These are phyloP conservation scores for Incurvaria masculella DNA, from an alignment of 2,888 invertebrate species.

Conservation along the genomic window DNA sequence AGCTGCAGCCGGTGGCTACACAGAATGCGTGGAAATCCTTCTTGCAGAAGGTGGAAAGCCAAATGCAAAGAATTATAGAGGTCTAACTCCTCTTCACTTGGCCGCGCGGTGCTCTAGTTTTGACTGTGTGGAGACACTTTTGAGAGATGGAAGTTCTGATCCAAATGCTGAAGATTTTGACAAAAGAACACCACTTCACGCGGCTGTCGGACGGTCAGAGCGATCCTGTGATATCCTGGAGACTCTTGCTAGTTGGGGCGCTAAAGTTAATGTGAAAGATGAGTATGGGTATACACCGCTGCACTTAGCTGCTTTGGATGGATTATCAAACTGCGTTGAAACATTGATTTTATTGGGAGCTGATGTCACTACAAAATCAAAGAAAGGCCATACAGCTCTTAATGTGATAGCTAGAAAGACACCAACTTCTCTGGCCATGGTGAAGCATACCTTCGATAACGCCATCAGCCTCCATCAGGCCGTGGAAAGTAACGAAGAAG, in stretches of 20 bases:
- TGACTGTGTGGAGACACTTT: slow-evolving; percentile 74
- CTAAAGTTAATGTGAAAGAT: slow-evolving; percentile 79
- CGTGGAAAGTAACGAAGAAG: slow-evolving; percentile 74
- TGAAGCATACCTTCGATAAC: slow-evolving; percentile 74
- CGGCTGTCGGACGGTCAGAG: slow-evolving; percentile 75
- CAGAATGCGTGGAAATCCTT: slow-evolving; percentile 75
- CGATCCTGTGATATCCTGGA: slow-evolving; percentile 78
- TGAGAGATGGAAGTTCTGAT: slow-evolving; percentile 72
- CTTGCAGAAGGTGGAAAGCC: slow-evolving; percentile 75
- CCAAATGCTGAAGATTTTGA: slow-evolving; percentile 78
- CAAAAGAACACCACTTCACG: slow-evolving; percentile 76
- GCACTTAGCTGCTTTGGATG: slow-evolving; percentile 82
- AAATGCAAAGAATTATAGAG: slow-evolving; percentile 70
- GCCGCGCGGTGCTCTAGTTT: slow-evolving; percentile 77
- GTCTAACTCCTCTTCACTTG: slow-evolving; percentile 83
- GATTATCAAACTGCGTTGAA: slow-evolving; percentile 79
- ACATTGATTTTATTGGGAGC: slow-evolving; percentile 79
- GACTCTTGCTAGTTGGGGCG: slow-evolving; percentile 72
- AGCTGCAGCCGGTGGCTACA: slow-evolving; percentile 83
- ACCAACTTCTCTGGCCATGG: slow-evolving; percentile 77
- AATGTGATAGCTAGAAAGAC: slow-evolving; percentile 83
- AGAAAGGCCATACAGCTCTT: slow-evolving; percentile 79
- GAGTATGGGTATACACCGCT: slow-evolving; percentile 82
- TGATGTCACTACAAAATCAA: slow-evolving; percentile 83
- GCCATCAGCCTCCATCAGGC: slow-evolving; percentile 73